Evolutionary conservation across 2,113 vertebrate species (phyloP).

Genomic region (Circaetus gallicus): DNA sequence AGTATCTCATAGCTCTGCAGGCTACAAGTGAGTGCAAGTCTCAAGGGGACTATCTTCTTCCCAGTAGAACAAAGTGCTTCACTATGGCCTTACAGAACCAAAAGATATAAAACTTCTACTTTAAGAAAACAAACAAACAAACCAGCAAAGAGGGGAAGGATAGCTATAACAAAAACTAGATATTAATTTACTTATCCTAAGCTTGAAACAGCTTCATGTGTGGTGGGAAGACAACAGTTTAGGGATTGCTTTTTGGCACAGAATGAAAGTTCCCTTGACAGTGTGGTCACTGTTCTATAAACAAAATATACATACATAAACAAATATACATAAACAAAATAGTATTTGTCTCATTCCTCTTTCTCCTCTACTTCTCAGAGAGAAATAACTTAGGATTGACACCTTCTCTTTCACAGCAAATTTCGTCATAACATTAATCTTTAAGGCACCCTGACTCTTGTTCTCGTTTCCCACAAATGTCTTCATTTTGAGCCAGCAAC

Average conservation of each 20-base stretch:
- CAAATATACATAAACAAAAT: too few species aligned
- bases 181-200: neutral
- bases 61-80: neutral
- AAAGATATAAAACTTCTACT: neutral
- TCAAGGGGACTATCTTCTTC: neutral
- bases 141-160: neutral
- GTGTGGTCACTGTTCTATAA: neutral
- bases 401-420: neutral
- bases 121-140: neutral
- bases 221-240: neutral
- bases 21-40: neutral
- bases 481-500: neutral
- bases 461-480: neutral
- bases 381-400: neutral
- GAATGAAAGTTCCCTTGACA: neutral
- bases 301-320: neutral
- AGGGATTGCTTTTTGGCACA: neutral
- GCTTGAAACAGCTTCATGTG: neutral
- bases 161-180: neutral
- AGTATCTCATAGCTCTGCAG: neutral
- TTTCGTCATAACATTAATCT: neutral
- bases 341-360: neutral
- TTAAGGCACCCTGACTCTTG: neutral
- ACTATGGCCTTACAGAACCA: neutral
- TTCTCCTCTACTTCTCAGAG: neutral